Evolutionary conservation across 1,140 invertebrate species (phyloP), one percentile per base, ranked within the genome.

Genomic region (Drosophila willistoni): DNA sequence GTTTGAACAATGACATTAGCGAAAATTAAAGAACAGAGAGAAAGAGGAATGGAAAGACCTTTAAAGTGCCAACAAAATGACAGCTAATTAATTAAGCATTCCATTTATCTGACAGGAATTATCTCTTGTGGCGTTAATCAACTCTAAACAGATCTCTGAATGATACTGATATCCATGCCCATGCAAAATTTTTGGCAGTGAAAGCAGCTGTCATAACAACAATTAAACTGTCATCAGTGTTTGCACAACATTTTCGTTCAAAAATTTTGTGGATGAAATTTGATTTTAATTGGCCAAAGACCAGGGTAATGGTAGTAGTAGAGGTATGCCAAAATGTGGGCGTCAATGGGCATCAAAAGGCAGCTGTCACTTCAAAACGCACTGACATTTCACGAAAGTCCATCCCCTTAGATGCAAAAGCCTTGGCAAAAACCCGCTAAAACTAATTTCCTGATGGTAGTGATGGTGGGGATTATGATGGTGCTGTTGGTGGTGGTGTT

Each of bases 201-300:
- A 82, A 86, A 87, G 79, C 83, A 86, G 83, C 83, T 86, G 83
- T 81, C 74, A 80, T 65, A 54, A 47, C 13, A 63, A 72, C 77
- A 89, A 87, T 87, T 87, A 87, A 87, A 87, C 69, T 89, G 83
- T 87, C 83, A 87, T 87, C 83, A 87, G 84, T 59, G 65, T 19
- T 67, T 71, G 42, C 55, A 55, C 60, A 55, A 72, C 65, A 71
- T 62, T 80, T 82, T 79, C 69, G 64, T 29, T 29, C 29, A 29
- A 29, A 5, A 29, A 29, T 29, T 29, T 29, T 29, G 29, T 29
- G 29, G 74, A 80, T 80, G 66, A 87, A 87, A 87, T 87, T 87
- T 89, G 83, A 84, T 87, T 87, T 87, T 87, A 87, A 87, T 87
- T 87, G 83, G 77, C 57, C 77, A 73, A 83, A 83, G 75, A 73